Evolutionary conservation across 30 jellyfish, hydroid and myxozoan genomes (phyloP), one percentile per base, ranked within the genome.

Genomic region (Sanderia malayensis): DNA sequence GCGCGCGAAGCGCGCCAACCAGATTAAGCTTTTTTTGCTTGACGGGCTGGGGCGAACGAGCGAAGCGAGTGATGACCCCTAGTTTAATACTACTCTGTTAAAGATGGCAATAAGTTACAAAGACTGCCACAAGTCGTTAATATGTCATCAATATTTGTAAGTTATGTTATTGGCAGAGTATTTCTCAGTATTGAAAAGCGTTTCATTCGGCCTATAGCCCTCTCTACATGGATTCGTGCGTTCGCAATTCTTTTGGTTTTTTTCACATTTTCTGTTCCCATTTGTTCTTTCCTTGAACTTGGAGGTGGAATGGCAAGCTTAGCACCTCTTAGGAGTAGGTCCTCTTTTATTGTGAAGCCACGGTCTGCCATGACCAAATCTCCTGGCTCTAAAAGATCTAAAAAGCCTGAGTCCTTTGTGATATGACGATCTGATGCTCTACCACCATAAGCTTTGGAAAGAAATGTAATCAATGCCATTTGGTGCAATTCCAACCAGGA

Each of bases 401-500:
- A 28, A 20, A 61, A 20, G 27, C 74, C 59, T 7, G 58, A 61
- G 20, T 61, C 55, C 74, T 61, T 61, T 61, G 74, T 61, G 27
- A 61, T 23, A 28, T 28, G 59, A n/a, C 74, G 52, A 31, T 61
- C 74, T 20, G 74, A 20, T n/a, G 55, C 74, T 15, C 74, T 25
- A 13, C 74, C 74, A 18, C 74, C 74, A 25, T 31, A 61, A 15
- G 74, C 74, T 28, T 61, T 61, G 27, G 74, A 61, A 20, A 61
- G 58, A 28, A 61, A 61, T 61, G 74, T 18, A 61, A 61, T 61
- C 52, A n/a, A 31, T 61, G 9, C 74, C 74, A 61, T 61, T 61
- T 61, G 74, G 74, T 20, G 74, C 74, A 20, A 61, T 23, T 61
- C 74, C 74, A 61, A 61, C 55, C 74, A 61, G 31, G 31, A 61